Base-by-base conservation (phyloP, 2,797 vertebrate genomes). In the Otus scops region DNA sequence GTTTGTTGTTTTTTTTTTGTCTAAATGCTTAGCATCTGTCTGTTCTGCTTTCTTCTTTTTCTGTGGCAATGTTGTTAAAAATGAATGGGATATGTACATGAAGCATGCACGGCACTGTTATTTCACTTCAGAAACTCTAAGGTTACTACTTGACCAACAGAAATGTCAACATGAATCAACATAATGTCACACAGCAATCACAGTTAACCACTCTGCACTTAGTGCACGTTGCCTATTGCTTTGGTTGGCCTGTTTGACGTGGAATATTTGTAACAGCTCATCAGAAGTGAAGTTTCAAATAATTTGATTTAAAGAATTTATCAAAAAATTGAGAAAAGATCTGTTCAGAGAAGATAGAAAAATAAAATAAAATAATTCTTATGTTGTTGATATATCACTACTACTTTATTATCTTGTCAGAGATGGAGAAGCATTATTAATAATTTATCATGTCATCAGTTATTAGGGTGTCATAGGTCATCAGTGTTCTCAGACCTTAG, bases 101-200 rank as follows among this genome's bases (percentile, higher is more conserved):
- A 60, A 75, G 34, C 30, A 27, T 57, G 13, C 60, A 69, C 11
- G 54, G 59, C 11, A 28, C 59, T 81, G 20, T 78, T 92, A 43
- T 9, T 86, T 95, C 74, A 78, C 61, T 86, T 91, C 63, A 92
- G 75, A 54, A 96, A 60, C 88, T 85, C 65, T 51, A 54, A 95
- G 47, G 65, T 77, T 94, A 43, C 39, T 30, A 69, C 63, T 90
- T 96, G 84, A 95, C 71, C 50, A 93, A 88, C 8, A 61, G 57
- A 43, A 87, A 48, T 48, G 43, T 85, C 89, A 81, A 27, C 15
- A 88, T 41, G 47, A 56, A 73, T 85, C 84, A 77, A 92, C 17
- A 43, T 30, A 63, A 53, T 39, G 51, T 92, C 75, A 80, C 4
- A 4, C 15, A 67, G 32, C 10, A 6, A 68, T 65, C 76, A 76